A percentile compares a stretch with the other conserved stretches of the same genome.
Evolutionary conservation across 2,888 invertebrate species (phyloP).

Genomic region (Yponomeuta sedellus): DNA sequence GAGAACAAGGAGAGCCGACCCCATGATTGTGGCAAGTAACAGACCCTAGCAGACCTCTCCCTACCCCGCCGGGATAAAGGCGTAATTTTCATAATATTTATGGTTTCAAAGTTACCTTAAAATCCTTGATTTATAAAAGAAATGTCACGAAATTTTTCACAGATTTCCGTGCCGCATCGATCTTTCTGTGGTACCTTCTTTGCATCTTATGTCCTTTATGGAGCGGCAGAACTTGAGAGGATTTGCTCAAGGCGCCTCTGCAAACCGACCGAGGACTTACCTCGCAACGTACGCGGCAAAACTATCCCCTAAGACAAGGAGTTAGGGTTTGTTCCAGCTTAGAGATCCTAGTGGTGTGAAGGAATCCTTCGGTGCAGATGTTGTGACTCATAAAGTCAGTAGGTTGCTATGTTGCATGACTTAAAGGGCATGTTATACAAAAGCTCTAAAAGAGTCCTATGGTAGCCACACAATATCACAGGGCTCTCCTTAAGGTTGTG

Average conservation of each 20-base stretch:
- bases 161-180: not conserved
- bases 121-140: too few species aligned
- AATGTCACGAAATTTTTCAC: too few species aligned
- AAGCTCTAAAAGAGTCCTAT: too few species aligned
- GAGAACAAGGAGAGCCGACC: too few species aligned
- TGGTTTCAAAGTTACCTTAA: too few species aligned
- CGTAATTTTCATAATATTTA: too few species aligned
- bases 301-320: not conserved
- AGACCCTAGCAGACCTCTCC: too few species aligned
- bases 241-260: slow-evolving; percentile 6
- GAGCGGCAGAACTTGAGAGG: slow-evolving; percentile 5
- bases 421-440: not conserved
- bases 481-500: too few species aligned
- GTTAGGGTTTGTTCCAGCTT: not conserved
- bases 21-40: too few species aligned
- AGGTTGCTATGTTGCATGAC: not conserved
- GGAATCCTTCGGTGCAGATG: not conserved
- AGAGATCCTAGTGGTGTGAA: not conserved
- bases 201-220: slow-evolving; percentile 7
- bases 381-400: not conserved
- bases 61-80: too few species aligned
- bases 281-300: not conserved
- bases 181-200: not conserved
- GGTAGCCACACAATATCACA: too few species aligned
- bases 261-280: not conserved